Evolutionary conservation across 2,113 vertebrate species (phyloP).

Genomic region (Ramphastos sulfuratus): DNA sequence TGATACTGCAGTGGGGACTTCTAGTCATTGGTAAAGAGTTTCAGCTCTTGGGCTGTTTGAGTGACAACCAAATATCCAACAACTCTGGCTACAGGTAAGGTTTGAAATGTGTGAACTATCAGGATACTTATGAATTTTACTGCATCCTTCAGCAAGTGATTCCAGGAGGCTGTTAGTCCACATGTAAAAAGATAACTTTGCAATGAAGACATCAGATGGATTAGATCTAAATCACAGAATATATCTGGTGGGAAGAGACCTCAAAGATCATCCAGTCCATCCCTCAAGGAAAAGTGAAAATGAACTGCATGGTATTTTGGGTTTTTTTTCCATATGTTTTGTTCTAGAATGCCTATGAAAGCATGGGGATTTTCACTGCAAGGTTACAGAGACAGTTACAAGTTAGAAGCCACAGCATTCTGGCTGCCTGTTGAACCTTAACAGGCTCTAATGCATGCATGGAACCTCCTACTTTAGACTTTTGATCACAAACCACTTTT

Average conservation of each 20-base stretch:
- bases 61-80: neutral
- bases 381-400: neutral
- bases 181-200: neutral
- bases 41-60: neutral
- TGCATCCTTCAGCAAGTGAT: neutral
- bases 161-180: neutral
- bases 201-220: neutral
- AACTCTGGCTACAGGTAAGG: neutral
- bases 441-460: neutral
- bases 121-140: neutral
- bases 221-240: neutral
- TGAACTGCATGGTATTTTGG: neutral
- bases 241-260: too few species aligned
- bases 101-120: neutral
- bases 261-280: too few species aligned
- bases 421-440: neutral
- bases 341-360: neutral
- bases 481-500: neutral
- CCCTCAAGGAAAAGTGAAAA: neutral
- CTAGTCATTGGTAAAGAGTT: neutral
- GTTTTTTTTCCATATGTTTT: neutral
- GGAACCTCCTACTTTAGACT: neutral
- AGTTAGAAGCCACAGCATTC: neutral
- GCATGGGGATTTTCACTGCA: neutral
- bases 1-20: neutral